Conservation (phyloP, 1,140 invertebrate species). For the Drosophila varians region DNA sequence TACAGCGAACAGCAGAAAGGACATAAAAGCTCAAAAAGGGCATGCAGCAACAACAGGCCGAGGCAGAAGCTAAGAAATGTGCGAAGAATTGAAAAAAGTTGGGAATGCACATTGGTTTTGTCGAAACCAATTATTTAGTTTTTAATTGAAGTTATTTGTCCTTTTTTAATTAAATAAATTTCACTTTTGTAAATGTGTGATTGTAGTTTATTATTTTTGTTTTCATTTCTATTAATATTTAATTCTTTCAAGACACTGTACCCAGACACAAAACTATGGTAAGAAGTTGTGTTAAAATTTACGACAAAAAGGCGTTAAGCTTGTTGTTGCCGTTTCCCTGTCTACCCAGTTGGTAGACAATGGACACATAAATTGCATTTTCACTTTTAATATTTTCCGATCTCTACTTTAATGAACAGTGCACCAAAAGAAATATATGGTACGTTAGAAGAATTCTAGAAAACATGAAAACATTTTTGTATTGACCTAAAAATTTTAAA, state of each 20-base stretch:
- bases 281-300: constrained; percentile 69
- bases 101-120: constrained; percentile 24
- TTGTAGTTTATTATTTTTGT: too few relatives aligned
- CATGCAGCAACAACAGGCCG: constrained; percentile 51
- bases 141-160: too few relatives aligned
- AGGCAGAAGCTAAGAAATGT: constrained; percentile 61
- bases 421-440: neutral
- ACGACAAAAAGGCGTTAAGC: constrained; percentile 78
- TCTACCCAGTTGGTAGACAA: constrained; percentile 52
- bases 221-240: too few relatives aligned
- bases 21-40: constrained; percentile 80
- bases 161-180: too few relatives aligned
- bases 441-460: too few relatives aligned
- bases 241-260: constrained; percentile 12
- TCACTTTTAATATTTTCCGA: constrained; percentile 76
- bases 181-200: too few relatives aligned
- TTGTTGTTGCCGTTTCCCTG: constrained; percentile 46
- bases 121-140: too few relatives aligned
- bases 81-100: constrained; percentile 65
- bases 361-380: constrained; percentile 79
- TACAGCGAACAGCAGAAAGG: constrained; percentile 71
- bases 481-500: too few relatives aligned
- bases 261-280: neutral
- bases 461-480: too few relatives aligned
- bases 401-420: constrained; percentile 48